Evolutionary conservation across 2,888 invertebrate genomes (phyloP), one percentile per base, ranked within the genome.

Genomic region (Ceratothoa steindachneri): DNA sequence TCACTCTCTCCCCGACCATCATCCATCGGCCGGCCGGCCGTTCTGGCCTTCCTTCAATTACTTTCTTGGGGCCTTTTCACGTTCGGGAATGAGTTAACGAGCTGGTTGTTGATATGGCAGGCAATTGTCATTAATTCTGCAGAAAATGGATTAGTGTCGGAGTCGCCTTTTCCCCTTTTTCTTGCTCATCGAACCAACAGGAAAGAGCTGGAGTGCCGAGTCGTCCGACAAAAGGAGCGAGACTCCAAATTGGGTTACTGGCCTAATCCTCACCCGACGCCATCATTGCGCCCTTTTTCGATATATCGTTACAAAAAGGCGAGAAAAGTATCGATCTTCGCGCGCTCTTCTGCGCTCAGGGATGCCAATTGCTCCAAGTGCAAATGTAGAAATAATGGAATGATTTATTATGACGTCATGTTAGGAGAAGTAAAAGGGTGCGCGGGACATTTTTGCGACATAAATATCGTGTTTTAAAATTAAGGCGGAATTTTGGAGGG

Each of bases 41-140:
- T n/a, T n/a, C n/a, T 55, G 5, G 7, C 24, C 55, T 55, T 55
- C 55, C 55, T 55, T 55, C 55, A 55, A 55, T 55, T 55, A 19
- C 55, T 55, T 55, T 19, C 55, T 55, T 55, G 55, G 55, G 55
- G 7, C 55, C 55, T 55, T 55, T 55, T 55, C 55, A 55, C 55
- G 55, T 22, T 55, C 55, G 55, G 12, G 67, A 67, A 67, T 30
- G 67, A 67, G 67, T 67, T 67, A 67, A 67, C 67, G 67, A 67
- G 67, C 30, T 67, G 67, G 67, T 67, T 67, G 67, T 67, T 67
- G 67, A 67, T 67, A 67, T 67, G 67, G 67, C 67, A 67, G 67
- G 67, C 67, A 67, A 67, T 67, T 67, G 67, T 67, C 67, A 67
- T 67, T 67, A 67, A 67, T 67, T 67, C 67, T 9, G 30, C 30